Base-by-base conservation (phyloP, 2,797 vertebrate species). In the Oryzias sinensis region DNA sequence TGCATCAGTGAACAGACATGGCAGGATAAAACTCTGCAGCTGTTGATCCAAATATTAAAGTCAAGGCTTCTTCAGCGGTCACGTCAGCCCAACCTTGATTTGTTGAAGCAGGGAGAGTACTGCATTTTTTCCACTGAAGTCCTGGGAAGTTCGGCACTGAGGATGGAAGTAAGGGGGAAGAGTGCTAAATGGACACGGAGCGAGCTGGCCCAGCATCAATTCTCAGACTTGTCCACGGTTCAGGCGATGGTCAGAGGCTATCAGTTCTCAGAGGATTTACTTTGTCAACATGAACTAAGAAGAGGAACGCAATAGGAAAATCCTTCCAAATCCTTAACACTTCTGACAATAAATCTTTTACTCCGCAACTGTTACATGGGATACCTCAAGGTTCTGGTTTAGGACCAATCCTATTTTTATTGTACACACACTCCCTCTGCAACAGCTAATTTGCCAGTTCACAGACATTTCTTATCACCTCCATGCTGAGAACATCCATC, bases 121-220 rank as follows among this genome's bases (percentile, higher is more conserved):
- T 70, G 64, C 79, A 48, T 83, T 61, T 74, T 87, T 82, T 75
- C 75, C 72, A 24, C 69, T 59, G 22, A 52, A 74, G 81, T 83
- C 81, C 82, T 89, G 88, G 88, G 87, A 91, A 89, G 82, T 62
- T 77, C 53, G 74, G 77, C 64, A 53, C 60, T 18, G 46, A 48
- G 2, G 64, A 74, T 48, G 56, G 65, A 69, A 51, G 43, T 41
- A 2, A 42, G 51, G 56, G 43, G 15, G 68, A 24, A 55, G 62
- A 43, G 14, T 52, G 57, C 59, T 64, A 65, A 60, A 50, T 64
- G 57, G 61, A 61, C 16, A 16, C 63, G 56, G 64, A 58, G 51
- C 6, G 18, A 49, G 65, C 69, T 69, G 79, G 70, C 73, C 62
- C 53, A 40, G 61, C 51, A 65, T 79, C 71, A 70, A 69, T 86